Conservation (phyloP, 2,113 vertebrate genomes). For the Jaculus jaculus region DNA sequence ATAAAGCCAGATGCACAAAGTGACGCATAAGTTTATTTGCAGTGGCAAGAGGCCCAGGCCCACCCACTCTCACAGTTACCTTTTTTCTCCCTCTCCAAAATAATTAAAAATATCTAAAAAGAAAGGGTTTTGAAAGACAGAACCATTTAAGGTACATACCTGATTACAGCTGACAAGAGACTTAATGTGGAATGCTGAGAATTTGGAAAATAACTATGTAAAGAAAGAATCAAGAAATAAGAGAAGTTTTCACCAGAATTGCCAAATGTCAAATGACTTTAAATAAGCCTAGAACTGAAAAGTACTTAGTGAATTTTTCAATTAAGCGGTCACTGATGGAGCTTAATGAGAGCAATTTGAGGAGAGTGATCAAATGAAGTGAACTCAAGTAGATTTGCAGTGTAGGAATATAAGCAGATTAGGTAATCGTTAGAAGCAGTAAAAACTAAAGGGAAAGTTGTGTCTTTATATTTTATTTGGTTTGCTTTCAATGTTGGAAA, state of each 20-base stretch:
- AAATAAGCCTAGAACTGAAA: background rate
- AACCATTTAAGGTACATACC: background rate
- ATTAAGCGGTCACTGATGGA: background rate
- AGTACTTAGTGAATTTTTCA: slow-evolving; percentile 2
- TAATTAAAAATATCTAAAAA: no score
- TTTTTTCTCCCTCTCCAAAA: no score
- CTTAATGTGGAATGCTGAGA: background rate
- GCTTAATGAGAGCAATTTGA: background rate
- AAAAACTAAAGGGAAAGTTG: background rate
- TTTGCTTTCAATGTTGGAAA: slow-evolving; percentile 11
- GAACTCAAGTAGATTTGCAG: background rate
- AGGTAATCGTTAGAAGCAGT: background rate
- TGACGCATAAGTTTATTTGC: no score
- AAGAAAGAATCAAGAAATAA: background rate
- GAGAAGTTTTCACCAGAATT: background rate
- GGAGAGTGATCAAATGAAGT: background rate
- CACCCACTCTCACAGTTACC: no score
- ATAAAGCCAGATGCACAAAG: no score
- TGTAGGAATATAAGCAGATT: background rate
- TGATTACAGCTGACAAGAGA: background rate
- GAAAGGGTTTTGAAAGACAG: background rate
- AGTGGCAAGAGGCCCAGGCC: no score
- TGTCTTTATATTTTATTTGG: background rate
- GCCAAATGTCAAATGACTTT: background rate
- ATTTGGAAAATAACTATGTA: background rate